Evolutionary conservation across 53 echinoderm and acorn worm genomes (phyloP).

Genomic region (Actinopyga echinites): DNA sequence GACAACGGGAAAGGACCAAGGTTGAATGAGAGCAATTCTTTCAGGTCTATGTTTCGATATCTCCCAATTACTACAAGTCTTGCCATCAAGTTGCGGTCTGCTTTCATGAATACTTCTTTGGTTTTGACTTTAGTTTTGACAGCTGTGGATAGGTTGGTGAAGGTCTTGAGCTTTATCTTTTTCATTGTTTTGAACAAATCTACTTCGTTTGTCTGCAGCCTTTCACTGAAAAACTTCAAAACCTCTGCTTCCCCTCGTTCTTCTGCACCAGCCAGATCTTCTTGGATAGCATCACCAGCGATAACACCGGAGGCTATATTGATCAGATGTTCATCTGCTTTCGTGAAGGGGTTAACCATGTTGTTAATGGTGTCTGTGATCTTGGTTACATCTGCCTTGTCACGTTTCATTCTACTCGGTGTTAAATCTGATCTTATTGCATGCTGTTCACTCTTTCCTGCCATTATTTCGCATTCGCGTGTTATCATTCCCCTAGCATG

Average conservation of each 20-base stretch:
- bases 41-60: constrained; percentile 43
- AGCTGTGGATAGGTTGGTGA: constrained; percentile 28
- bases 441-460: constrained; percentile 24
- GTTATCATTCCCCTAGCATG: constrained; percentile 59
- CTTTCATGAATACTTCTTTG: constrained; percentile 38
- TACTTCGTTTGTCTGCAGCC: constrained; percentile 38
- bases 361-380: constrained; percentile 33
- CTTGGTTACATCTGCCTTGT: constrained; percentile 32
- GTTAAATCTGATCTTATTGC: constrained; percentile 25
- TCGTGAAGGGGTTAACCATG: constrained; percentile 69
- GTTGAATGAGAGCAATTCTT: constrained; percentile 41
- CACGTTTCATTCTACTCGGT: constrained; percentile 28
- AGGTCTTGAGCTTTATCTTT: constrained; percentile 61
- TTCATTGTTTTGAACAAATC: constrained; percentile 36
- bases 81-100: constrained; percentile 55
- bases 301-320: constrained; percentile 55
- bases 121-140: constrained; percentile 31
- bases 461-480: constrained; percentile 57
- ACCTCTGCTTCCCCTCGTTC: constrained; percentile 38
- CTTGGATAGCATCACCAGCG: constrained; percentile 34
- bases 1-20: constrained; percentile 54
- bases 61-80: constrained; percentile 53
- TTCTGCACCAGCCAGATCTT: not conserved
- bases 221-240: not conserved
- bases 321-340: constrained; percentile 45